Evolutionary conservation across 1,140 invertebrate genomes (phyloP).

Genomic region (Ceratina calcarata): DNA sequence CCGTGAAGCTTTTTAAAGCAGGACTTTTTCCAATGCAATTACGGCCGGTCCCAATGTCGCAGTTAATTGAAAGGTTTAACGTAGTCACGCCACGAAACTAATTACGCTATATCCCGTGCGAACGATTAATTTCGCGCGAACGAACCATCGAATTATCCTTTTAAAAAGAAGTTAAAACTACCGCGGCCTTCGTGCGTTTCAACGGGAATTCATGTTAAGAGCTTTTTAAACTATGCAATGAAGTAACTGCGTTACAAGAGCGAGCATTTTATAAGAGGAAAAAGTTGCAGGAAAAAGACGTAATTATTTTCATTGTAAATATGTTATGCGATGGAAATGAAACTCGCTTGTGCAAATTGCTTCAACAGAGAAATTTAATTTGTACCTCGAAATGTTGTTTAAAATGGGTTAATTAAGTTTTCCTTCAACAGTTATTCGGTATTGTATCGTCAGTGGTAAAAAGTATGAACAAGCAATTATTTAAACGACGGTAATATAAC

Average conservation of each 20-base stretch:
- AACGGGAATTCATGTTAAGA: neutral
- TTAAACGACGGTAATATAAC: no score
- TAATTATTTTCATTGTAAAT: neutral
- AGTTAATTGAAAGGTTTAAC: conserved; percentile 40
- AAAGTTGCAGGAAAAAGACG: no score
- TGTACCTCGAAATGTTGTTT: neutral
- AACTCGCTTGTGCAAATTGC: neutral
- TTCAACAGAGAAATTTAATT: neutral
- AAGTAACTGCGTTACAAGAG: no score
- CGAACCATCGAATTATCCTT: neutral
- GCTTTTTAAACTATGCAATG: neutral
- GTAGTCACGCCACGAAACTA: neutral
- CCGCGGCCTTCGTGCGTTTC: neutral
- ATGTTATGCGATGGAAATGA: neutral
- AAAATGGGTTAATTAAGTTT: no score
- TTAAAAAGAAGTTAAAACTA: conserved; percentile 1
- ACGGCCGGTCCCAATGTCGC: conserved; percentile 23
- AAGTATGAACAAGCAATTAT: no score
- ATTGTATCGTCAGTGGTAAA: no score
- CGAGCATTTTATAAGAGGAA: no score
- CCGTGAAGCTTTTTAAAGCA: neutral
- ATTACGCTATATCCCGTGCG: conserved; percentile 23
- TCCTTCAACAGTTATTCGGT: no score
- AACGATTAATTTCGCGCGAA: neutral
- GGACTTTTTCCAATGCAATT: conserved; percentile 3